Percentiles rank a stretch among this genome's conserved stretches.
Evolutionary conservation across 2,797 vertebrate species (phyloP).

Genomic region (Hydrocynus forskahlii): DNA sequence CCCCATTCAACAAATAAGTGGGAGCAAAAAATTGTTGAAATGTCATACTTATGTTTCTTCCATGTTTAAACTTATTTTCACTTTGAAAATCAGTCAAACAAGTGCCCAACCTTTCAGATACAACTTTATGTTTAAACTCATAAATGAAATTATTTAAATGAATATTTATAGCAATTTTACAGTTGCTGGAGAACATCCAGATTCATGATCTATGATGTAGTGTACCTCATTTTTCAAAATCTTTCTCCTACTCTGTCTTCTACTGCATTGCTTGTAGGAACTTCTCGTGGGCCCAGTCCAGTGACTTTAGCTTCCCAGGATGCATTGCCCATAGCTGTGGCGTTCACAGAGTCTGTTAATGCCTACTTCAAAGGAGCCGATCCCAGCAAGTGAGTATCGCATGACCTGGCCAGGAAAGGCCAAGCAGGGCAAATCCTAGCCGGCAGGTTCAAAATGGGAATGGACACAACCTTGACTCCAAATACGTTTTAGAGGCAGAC

Average conservation of each 20-base stretch:
- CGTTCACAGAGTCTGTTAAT: conserved; percentile 97
- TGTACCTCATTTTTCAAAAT: not conserved
- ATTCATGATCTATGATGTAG: too few relatives aligned
- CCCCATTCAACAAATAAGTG: too few relatives aligned
- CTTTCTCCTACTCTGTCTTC: not conserved
- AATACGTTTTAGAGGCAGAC: not conserved
- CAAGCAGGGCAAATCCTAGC: conserved; percentile 1
- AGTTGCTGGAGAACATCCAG: too few relatives aligned
- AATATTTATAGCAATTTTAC: too few relatives aligned
- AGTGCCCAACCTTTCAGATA: too few relatives aligned
- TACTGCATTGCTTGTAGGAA: conserved; percentile 76
- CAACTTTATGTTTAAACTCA: too few relatives aligned
- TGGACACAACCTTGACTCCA: not conserved
- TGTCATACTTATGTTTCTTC: too few relatives aligned
- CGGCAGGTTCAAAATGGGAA: not conserved
- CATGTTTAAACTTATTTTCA: too few relatives aligned
- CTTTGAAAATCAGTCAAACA: too few relatives aligned
- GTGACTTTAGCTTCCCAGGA: conserved; percentile 95
- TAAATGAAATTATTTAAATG: too few relatives aligned
- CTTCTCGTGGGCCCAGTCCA: conserved; percentile 96
- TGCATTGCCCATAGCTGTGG: conserved; percentile 93
- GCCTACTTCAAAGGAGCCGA: conserved; percentile 99
- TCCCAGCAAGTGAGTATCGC: conserved; percentile 89
- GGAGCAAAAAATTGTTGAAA: too few relatives aligned
- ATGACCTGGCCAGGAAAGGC: conserved; percentile 61